Conservation (phyloP, 2,888 invertebrate species). For the Neoitamus cyanurus region DNA sequence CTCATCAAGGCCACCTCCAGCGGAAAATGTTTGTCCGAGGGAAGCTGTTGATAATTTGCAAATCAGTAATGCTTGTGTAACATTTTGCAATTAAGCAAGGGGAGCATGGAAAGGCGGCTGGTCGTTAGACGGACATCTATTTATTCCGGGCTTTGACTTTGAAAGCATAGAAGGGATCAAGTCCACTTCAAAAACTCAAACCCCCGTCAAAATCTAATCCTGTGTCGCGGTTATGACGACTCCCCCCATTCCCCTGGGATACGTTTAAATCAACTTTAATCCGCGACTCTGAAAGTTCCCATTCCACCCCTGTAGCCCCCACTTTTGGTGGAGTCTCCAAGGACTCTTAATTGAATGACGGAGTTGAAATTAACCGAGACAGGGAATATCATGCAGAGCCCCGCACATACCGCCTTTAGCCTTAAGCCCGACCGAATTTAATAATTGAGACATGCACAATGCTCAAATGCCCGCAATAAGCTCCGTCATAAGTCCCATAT, state of each 20-base stretch:
- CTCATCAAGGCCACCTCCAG: not conserved
- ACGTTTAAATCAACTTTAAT: not conserved
- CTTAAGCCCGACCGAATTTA: not conserved
- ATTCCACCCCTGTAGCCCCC: not conserved
- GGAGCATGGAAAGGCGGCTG: not conserved
- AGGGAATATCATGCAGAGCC: not conserved
- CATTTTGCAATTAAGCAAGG: not conserved
- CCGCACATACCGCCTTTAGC: not conserved
- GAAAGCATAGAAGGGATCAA: not conserved
- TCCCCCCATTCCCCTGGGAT: not conserved
- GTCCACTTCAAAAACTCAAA: not conserved
- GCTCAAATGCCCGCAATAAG: not conserved
- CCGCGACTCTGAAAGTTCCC: not conserved
- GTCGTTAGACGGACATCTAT: not conserved
- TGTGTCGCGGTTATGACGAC: not conserved
- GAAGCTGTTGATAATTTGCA: not conserved
- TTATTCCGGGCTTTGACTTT: not conserved
- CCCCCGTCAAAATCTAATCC: not conserved
- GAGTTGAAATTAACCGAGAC: conserved; percentile 16
- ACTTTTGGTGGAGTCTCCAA: not conserved
- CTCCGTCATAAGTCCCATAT: not conserved
- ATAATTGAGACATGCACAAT: conserved; percentile 19
- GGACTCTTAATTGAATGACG: not conserved
- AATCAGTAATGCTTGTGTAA: not conserved
- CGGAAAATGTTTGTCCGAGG: not conserved